Evolutionary conservation across 1,140 invertebrate genomes (phyloP), one percentile per base, ranked within the genome.

Genomic region (Lerema accius): DNA sequence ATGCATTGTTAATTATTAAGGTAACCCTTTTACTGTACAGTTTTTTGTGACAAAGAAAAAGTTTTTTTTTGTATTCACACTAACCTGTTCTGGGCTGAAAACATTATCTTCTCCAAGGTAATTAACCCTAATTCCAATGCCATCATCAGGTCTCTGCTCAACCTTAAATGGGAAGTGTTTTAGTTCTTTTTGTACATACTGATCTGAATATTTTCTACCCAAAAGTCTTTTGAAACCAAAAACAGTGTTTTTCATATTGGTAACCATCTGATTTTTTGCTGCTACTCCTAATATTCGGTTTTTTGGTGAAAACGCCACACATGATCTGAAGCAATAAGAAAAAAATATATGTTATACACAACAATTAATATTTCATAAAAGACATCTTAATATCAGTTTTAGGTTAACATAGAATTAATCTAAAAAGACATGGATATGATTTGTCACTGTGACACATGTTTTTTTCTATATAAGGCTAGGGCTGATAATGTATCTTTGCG

Each of bases 211-310:
- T 80, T 95, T 95, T 71, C 96, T 92, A 39, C 98, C 99, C 69
- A 99, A 88, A 17, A 99, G 91, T 78, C 97, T 93, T 91, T 99
- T 99, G 82, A 99, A 98, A 49, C 96, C 96, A 92, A 95, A 95
- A 50, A 99, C 94, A 58, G 99, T 99, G 84, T 99, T 99, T 86
- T 97, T 98, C 93, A 99, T 95, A 84, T 99, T 99, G 68, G 97
- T 99, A 9, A 99, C 95, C 91, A 96, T 95, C 84, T 99, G 98
- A 84, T 99, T 99, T 88, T 99, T 99, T 17, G 98, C 98, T 40
- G 97, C 97, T 13, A 98, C 97, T 35, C 99, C 99, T 78, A 99
- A 93, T 72, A 97, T 95, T 73, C 99, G 94, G 75, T 96, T 98
- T 80, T 97, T 98, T 35, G 95, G 95, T 80, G 96, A 97, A 90